Conservation (phyloP, 2,797 vertebrate genomes). For the Distichodus sexfasciatus region DNA sequence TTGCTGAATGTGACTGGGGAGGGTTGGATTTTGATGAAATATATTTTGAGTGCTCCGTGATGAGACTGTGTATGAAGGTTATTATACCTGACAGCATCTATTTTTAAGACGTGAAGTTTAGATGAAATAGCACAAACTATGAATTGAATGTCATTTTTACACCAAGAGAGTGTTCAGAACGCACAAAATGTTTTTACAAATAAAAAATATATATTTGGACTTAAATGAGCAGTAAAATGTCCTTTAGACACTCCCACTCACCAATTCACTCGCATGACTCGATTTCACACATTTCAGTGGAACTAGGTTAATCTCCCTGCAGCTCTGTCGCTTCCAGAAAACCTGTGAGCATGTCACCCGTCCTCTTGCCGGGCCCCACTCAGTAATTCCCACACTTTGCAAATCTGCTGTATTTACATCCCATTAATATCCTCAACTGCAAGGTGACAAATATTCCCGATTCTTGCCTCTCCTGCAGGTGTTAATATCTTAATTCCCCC, state of each 20-base stretch:
- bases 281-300: constrained; percentile 18
- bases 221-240: too few relatives aligned
- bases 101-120: constrained; percentile 9
- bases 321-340: background rate
- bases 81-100: constrained; percentile 5
- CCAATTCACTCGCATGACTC: constrained; percentile 3
- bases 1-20: constrained; percentile 29
- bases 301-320: constrained; percentile 10
- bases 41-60: constrained; percentile 5
- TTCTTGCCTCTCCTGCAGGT: constrained; percentile 12
- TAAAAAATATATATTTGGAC: too few relatives aligned
- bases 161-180: background rate
- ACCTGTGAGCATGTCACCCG: background rate
- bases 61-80: constrained; percentile 16
- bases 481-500: constrained; percentile 48
- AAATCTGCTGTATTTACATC: constrained; percentile 33
- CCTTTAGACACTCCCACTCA: too few relatives aligned
- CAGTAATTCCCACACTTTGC: constrained; percentile 1
- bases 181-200: background rate
- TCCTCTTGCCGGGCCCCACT: background rate
- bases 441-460: constrained; percentile 11
- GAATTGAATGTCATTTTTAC: constrained; percentile 17
- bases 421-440: constrained; percentile 10
- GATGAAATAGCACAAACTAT: constrained; percentile 20
- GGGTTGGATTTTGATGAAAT: constrained; percentile 29